Percentiles rank a stretch among this genome's conserved stretches.
phyloP scores from a whole-genome alignment of 1,140 invertebrate species.

The Orchesella cincta region DNA sequence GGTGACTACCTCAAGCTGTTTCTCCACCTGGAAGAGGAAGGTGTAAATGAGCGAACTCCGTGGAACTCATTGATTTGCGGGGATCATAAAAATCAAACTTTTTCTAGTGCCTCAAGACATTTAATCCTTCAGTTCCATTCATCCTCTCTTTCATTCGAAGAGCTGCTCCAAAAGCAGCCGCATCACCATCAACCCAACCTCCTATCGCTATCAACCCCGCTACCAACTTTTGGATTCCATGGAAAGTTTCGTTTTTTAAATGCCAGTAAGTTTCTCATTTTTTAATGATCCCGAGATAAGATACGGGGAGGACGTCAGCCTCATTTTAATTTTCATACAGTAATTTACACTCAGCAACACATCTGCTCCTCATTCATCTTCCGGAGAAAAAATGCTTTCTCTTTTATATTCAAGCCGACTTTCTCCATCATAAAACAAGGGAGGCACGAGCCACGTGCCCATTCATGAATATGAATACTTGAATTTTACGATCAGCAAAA shows the following conservation, averaged over 20 bases:
- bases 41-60: constrained; percentile 74
- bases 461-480: too few relatives aligned
- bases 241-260: constrained; percentile 48
- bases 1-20: constrained; percentile 80
- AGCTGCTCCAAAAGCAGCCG: background rate
- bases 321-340: background rate
- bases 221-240: constrained; percentile 36
- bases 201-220: background rate
- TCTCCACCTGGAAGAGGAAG: constrained; percentile 66
- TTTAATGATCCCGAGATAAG: background rate
- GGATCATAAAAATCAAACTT: constrained; percentile 47
- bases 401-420: background rate
- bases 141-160: constrained; percentile 61
- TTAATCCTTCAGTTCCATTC: constrained; percentile 63
- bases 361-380: background rate
- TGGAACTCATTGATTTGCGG: constrained; percentile 74
- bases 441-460: too few relatives aligned
- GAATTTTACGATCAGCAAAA: too few relatives aligned
- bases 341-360: background rate
- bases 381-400: background rate
- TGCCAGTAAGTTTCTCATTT: constrained; percentile 43
- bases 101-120: constrained; percentile 20
- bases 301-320: background rate
- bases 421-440: background rate
- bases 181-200: background rate